Evolutionary conservation across 2,888 invertebrate species (phyloP).

Genomic region (Bombyx huttoni): DNA sequence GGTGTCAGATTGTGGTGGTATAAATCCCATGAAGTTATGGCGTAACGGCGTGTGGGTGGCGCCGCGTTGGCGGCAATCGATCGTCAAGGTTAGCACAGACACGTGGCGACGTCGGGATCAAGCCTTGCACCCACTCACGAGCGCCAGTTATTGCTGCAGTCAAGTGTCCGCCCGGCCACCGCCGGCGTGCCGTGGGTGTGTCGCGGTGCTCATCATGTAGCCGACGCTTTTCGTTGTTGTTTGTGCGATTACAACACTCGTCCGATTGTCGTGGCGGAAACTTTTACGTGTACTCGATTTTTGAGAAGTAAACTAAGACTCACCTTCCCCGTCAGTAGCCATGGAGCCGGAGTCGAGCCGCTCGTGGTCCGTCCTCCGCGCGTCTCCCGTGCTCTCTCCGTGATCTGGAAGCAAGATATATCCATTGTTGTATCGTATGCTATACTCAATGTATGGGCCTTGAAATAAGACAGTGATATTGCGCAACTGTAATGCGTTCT

Average conservation of each 20-base stretch:
- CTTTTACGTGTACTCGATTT: too few species aligned
- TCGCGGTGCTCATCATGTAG: not conserved
- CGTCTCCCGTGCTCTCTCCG: slow-evolving; percentile 80
- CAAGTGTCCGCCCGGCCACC: too few species aligned
- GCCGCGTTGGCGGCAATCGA: slow-evolving; percentile 44
- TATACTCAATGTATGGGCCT: not conserved
- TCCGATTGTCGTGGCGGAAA: too few species aligned
- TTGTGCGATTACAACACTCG: slow-evolving; percentile 10
- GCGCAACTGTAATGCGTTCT: too few species aligned
- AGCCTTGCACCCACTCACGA: not conserved
- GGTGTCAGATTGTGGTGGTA: slow-evolving; percentile 10
- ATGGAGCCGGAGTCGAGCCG: slow-evolving; percentile 81
- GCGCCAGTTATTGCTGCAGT: too few species aligned
- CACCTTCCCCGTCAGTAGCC: slow-evolving; percentile 89
- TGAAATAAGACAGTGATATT: too few species aligned
- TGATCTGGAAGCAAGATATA: slow-evolving; percentile 40
- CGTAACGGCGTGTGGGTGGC: slow-evolving; percentile 45
- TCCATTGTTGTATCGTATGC: not conserved
- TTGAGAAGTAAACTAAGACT: slow-evolving; percentile 10
- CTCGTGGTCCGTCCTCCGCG: slow-evolving; percentile 72
- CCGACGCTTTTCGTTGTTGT: too few species aligned
- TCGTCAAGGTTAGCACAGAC: slow-evolving; percentile 57
- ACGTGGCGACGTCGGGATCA: slow-evolving; percentile 19
- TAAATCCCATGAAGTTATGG: slow-evolving; percentile 28
- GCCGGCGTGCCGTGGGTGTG: too few species aligned